Evolutionary conservation across 2,113 vertebrate genomes (phyloP).

Genomic region (Sorex araneus): DNA sequence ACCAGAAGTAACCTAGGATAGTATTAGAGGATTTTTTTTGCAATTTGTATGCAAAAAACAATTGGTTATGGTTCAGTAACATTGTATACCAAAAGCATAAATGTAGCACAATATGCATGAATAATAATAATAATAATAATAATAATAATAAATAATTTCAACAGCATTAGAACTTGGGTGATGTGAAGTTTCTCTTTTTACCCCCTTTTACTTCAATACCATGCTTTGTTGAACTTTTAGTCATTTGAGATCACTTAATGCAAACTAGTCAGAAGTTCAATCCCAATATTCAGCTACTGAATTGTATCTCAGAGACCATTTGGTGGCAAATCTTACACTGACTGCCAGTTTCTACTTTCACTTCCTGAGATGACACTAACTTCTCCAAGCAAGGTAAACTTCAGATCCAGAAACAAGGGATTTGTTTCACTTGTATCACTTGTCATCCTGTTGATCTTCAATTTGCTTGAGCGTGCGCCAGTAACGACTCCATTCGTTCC

Average conservation of each 20-base stretch:
- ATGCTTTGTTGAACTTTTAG: not conserved
- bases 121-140: too few relatives aligned
- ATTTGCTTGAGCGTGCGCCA: too few relatives aligned
- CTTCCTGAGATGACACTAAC: not conserved
- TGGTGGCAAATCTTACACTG: conserved; percentile 18
- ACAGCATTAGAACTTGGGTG: not conserved
- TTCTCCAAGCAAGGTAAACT: conserved; percentile 20
- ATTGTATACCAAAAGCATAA: too few relatives aligned
- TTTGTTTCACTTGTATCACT: too few relatives aligned
- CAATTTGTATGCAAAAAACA: too few relatives aligned
- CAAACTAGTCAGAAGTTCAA: conserved; percentile 60
- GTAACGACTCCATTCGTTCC: too few relatives aligned
- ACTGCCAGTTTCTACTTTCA: not conserved
- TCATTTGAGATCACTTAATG: conserved; percentile 55
- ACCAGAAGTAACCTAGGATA: too few relatives aligned
- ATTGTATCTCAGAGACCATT: not conserved
- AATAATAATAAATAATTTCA: not conserved
- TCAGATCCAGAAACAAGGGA: too few relatives aligned
- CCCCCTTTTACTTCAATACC: not conserved
- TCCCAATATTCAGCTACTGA: conserved; percentile 6
- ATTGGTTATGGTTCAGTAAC: too few relatives aligned
- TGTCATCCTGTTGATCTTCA: too few relatives aligned
- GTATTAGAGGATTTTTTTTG: too few relatives aligned
- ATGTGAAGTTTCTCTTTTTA: not conserved
- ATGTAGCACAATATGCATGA: too few relatives aligned